These are phyloP conservation scores for Chloroceryle amazona DNA, from an alignment of 2,797 vertebrate genomes.

Conservation along the genomic window DNA sequence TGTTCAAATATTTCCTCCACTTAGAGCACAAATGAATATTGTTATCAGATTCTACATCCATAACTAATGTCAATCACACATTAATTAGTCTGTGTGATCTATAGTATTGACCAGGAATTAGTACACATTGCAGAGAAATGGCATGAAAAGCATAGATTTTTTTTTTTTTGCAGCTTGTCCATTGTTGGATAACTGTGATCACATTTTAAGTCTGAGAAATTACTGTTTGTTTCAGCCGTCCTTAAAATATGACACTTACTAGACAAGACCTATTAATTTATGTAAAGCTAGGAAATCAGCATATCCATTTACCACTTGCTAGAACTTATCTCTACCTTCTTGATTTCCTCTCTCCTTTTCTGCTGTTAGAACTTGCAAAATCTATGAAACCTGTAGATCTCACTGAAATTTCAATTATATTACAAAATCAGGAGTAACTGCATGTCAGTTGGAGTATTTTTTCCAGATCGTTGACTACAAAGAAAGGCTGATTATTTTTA, in stretches of 20 bases:
- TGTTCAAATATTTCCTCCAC: background rate
- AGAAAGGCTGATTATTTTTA: background rate
- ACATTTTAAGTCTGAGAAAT: background rate
- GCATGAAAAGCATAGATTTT: background rate
- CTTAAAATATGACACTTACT: background rate
- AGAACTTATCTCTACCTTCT: background rate
- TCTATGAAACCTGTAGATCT: conserved; percentile 26
- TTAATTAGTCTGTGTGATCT: background rate
- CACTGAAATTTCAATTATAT: conserved; percentile 16
- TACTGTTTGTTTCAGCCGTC: background rate
- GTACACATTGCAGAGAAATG: background rate
- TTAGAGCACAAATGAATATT: background rate
- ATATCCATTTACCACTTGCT: background rate
- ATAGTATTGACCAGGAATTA: background rate
- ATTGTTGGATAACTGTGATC: background rate
- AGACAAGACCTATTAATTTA: background rate
- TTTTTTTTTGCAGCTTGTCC: background rate
- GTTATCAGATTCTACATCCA: background rate
- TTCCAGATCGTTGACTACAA: background rate
- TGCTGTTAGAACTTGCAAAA: background rate
- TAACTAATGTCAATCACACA: background rate
- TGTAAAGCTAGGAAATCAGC: background rate
- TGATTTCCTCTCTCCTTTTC: background rate
- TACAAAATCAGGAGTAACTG: background rate
- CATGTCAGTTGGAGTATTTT: background rate